These are phyloP conservation scores for Gallinago solitaria DNA, from an alignment of 2,797 vertebrate genomes.

Conservation along the genomic window DNA sequence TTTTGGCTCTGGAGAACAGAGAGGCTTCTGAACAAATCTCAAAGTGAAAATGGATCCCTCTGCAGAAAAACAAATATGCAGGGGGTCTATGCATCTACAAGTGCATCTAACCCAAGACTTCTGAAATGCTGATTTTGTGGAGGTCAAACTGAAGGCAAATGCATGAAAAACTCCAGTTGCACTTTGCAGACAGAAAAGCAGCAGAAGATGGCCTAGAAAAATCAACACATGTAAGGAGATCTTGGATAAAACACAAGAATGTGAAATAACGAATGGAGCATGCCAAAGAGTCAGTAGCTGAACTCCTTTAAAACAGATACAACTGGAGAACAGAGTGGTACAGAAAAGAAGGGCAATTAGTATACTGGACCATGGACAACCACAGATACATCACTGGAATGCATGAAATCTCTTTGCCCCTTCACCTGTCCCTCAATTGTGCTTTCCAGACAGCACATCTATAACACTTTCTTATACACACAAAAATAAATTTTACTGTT, in stretches of 20 bases:
- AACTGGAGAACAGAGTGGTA: slow-evolving; percentile 42
- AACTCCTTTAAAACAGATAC: slow-evolving; percentile 30
- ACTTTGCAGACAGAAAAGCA: neutral
- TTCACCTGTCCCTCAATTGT: slow-evolving; percentile 40
- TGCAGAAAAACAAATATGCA: neutral
- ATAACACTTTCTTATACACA: neutral
- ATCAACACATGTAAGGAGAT: neutral
- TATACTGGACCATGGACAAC: slow-evolving; percentile 47
- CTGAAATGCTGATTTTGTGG: neutral
- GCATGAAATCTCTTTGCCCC: slow-evolving; percentile 56
- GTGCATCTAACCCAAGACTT: neutral
- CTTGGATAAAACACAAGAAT: neutral
- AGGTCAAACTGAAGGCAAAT: neutral
- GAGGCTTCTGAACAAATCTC: neutral
- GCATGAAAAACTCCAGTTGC: neutral
- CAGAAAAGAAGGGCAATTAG: slow-evolving; percentile 58
- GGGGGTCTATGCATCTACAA: neutral
- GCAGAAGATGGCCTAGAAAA: neutral
- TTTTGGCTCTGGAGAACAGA: neutral
- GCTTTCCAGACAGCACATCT: neutral
- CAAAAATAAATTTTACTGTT: neutral
- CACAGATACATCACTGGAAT: slow-evolving; percentile 49
- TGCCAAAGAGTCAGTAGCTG: slow-evolving; percentile 38
- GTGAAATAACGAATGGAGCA: slow-evolving; percentile 47
- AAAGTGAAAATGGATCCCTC: neutral